These are phyloP conservation scores for Eurois occulta DNA, from an alignment of 2,888 invertebrate species.

Conservation along the genomic window DNA sequence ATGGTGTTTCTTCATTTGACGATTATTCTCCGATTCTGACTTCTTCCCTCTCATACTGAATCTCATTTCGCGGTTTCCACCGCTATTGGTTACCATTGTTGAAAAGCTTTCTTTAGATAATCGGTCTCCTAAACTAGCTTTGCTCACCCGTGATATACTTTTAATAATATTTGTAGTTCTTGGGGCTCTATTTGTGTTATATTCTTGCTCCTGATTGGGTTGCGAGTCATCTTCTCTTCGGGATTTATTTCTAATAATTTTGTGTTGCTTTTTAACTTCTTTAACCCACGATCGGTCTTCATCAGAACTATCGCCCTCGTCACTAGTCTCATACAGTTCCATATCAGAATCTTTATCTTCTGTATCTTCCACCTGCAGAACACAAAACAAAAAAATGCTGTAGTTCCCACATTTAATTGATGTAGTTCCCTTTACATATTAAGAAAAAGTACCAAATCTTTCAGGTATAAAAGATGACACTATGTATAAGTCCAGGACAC, in stretches of 20 bases:
- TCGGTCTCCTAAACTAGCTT: slow-evolving; percentile 94
- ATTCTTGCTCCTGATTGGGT: slow-evolving; percentile 71
- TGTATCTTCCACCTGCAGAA: slow-evolving; percentile 78
- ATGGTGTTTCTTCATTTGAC: slow-evolving; percentile 92
- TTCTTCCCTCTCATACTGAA: slow-evolving; percentile 92
- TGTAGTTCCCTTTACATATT: neutral
- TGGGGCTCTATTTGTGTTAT: slow-evolving; percentile 88
- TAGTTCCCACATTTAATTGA: neutral
- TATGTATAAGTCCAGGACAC: neutral
- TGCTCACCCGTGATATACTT: slow-evolving; percentile 88
- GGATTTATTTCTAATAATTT: slow-evolving; percentile 89
- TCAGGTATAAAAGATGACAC: neutral
- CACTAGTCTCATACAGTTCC: slow-evolving; percentile 86
- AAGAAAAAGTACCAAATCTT: neutral
- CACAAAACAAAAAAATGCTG: slow-evolving; percentile 10
- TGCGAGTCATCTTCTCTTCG: slow-evolving; percentile 76
- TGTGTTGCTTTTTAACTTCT: slow-evolving; percentile 95
- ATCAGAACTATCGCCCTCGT: slow-evolving; percentile 92
- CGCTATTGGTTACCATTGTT: slow-evolving; percentile 88
- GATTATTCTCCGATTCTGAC: slow-evolving; percentile 88
- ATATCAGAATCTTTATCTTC: slow-evolving; percentile 89
- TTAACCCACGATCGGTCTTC: slow-evolving; percentile 95
- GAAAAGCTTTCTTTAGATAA: slow-evolving; percentile 91
- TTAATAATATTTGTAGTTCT: slow-evolving; percentile 87
- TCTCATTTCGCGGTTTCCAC: slow-evolving; percentile 95